Base-by-base conservation (phyloP, 2,888 invertebrate genomes). In the Biston stratarius region DNA sequence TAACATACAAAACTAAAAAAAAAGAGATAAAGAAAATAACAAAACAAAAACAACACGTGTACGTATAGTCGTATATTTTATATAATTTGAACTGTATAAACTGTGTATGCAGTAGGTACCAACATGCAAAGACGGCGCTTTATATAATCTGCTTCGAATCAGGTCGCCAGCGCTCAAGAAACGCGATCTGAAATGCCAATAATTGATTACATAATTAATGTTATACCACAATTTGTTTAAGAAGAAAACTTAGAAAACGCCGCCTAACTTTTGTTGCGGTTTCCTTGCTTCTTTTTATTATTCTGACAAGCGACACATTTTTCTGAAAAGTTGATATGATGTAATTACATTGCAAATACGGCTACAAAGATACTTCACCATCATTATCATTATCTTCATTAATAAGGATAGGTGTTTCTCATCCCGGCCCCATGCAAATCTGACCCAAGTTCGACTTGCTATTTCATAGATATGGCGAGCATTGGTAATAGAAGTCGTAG, bases 191-290 rank as follows among this genome's bases (percentile, higher is more conserved):
- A 59, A 59, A 59, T 14, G 49, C 24, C 40, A 33, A 40, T 59
- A 49, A 59, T 59, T 49, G 40, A 59, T 59, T 59, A 42, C 59
- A 49, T 59, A 59, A 49, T 59, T 40, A 59, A 49, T 38, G 12
- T 40, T 40, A 49, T 49, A 49, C 49, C 49, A 59, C 40, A 49
- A 59, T 49, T 59, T 40, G 59, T 59, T 59, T 49, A 12, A 8
- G 47, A 24, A 49, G 49, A 59, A 59, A 49, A 48, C 58, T 48
- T 40, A 38, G 48, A 15, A 58, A 58, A 58, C 38, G n/a, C n/a
- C 15, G 47, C 11, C 38, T 8, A 47, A 38, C 57, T 57, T 53
- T 48, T 47, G 48, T 15, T 45, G 11, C 33, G 34, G 36, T n/a
- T 51, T 58, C 36, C 45, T 48, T 48, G 47, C 15, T 58, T 58